Evolutionary conservation across 2,797 vertebrate genomes (phyloP).

Genomic region (Chromobotia macracanthus): DNA sequence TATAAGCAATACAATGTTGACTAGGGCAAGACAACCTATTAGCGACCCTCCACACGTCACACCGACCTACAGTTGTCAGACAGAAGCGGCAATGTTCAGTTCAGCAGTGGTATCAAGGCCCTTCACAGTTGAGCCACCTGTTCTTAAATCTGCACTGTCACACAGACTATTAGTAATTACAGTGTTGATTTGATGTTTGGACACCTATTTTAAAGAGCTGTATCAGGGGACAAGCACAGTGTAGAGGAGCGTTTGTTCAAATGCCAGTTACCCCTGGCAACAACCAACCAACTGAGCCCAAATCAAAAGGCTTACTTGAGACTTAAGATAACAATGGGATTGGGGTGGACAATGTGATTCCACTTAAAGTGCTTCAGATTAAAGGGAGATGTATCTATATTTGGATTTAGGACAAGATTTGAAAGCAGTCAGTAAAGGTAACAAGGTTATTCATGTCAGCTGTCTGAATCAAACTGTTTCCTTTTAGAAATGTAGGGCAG

Average conservation of each 20-base stretch:
- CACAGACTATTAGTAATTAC: constrained; percentile 9
- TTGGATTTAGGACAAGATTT: neutral
- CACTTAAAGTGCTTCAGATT: constrained; percentile 25
- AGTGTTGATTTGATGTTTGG: neutral
- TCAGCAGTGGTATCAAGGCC: neutral
- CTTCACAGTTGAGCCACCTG: constrained; percentile 13
- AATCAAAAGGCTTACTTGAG: neutral
- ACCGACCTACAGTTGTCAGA: neutral
- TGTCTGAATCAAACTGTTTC: neutral
- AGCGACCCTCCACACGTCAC: neutral
- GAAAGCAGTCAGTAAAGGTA: neutral
- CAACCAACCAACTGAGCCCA: constrained; percentile 15
- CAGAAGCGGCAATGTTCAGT: neutral
- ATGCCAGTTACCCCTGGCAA: constrained; percentile 14
- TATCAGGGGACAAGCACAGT: neutral
- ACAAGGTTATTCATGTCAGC: neutral
- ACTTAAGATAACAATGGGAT: constrained; percentile 11
- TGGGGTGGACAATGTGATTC: neutral
- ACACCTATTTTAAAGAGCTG: neutral
- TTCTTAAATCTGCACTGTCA: neutral
- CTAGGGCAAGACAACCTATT: neutral
- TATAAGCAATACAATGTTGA: neutral
- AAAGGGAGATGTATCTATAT: neutral
- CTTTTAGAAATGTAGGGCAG: too few species aligned
- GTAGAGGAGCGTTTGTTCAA: neutral